Evolutionary conservation across 2,797 vertebrate species (phyloP).

Genomic region (Manis pentadactyla): DNA sequence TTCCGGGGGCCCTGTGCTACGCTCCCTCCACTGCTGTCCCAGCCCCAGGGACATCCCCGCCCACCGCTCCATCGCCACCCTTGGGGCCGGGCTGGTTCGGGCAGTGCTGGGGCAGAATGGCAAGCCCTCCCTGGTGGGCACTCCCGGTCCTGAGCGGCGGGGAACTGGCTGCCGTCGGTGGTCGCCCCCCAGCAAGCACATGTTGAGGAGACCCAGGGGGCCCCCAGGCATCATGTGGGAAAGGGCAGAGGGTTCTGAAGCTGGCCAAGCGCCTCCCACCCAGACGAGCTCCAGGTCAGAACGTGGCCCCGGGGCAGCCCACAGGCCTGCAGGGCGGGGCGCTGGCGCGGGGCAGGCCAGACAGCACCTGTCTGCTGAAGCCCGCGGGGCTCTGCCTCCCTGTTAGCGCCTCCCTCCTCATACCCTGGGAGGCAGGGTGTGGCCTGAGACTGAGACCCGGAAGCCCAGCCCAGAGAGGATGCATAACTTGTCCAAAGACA

Average conservation of each 20-base stretch:
- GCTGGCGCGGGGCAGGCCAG: fast-evolving
- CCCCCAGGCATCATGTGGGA: neutral
- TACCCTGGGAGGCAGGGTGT: no score
- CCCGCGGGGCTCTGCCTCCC: no score
- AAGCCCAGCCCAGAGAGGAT: neutral
- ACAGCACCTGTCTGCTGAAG: neutral
- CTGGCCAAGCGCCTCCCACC: neutral
- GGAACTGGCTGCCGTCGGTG: neutral
- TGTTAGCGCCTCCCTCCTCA: fast-evolving
- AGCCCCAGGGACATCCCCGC: neutral
- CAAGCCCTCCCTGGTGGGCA: neutral
- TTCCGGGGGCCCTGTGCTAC: neutral
- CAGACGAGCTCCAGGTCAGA: neutral
- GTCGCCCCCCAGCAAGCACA: neutral
- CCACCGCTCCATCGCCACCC: neutral
- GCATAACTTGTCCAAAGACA: neutral
- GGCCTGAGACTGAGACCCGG: neutral
- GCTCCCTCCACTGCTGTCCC: no score
- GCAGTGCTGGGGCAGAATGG: neutral
- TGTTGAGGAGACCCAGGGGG: neutral
- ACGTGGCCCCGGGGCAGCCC: fast-evolving
- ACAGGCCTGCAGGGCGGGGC: no score
- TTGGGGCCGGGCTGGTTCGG: neutral
- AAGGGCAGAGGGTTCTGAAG: no score
- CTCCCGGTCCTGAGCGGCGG: neutral